Percentiles rank a stretch among this genome's conserved stretches.
Conservation (phyloP, 2,797 vertebrate genomes). For the Pipistrellus pygmaeus region DNA sequence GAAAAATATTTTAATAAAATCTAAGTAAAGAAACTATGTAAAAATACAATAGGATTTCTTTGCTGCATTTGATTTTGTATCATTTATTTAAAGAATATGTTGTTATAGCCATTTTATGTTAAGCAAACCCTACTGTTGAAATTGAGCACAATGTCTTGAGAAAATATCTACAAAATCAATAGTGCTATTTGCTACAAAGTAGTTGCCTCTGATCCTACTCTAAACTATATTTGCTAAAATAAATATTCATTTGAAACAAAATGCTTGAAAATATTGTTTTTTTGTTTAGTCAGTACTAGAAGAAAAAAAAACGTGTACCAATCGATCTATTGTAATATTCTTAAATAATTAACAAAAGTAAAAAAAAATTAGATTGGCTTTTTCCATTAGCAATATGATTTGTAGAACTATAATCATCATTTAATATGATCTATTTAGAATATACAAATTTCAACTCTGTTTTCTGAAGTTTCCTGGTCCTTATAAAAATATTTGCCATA, state of each 20-base stretch:
- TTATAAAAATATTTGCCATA: not conserved
- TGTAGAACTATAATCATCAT: not conserved
- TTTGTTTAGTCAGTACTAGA: not conserved
- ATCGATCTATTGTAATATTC: not conserved
- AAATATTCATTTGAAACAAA: not conserved
- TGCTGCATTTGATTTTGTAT: not conserved
- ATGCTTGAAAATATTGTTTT: not conserved
- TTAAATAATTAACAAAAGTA: not conserved
- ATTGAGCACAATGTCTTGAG: not conserved
- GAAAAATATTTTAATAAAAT: not conserved
- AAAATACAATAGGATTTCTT: not conserved
- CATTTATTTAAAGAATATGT: not conserved
- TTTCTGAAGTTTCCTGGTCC: not conserved
- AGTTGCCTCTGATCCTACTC: not conserved
- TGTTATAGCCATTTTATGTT: not conserved
- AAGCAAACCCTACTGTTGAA: not conserved
- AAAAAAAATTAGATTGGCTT: not conserved
- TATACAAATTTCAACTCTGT: not conserved
- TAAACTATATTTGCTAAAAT: conserved; percentile 4
- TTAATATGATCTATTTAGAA: not conserved
- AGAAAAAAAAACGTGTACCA: not conserved
- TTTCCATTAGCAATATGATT: not conserved
- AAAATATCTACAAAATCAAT: not conserved
- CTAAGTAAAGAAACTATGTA: not conserved
- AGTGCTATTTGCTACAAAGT: not conserved